Base-by-base conservation (phyloP, 2,113 vertebrate genomes). In the Ivindomyrus marchei region DNA sequence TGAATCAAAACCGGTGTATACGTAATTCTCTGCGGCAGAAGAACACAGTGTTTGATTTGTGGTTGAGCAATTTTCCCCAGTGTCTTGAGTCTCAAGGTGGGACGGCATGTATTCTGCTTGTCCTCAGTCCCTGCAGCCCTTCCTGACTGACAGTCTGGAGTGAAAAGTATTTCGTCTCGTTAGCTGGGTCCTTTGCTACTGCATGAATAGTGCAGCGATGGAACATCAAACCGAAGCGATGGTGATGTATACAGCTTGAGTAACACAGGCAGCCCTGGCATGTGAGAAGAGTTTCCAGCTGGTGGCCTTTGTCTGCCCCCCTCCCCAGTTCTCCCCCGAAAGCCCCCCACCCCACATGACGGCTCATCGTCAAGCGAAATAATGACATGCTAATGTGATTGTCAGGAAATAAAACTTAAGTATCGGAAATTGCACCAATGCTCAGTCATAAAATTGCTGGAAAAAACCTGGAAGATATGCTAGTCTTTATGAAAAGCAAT, bases 321-420 rank as follows among this genome's bases (percentile, higher is more conserved):
- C 8, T 1, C 58, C 88, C 90, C 19, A 1, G 45, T 47, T 46
- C 45, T 8, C 42, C 19, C 89, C 89, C 92, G 0, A 66, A 27
- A 66, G 3, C 91, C 91, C 91, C 91, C 90, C 9, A 92, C 93
- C 93, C 90, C 53, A 86, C 93, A 90, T 94, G 93, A 93, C 93
- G 89, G 91, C 90, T 92, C 89, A 50, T 91, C 91, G 88, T 90
- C 88, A 89, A 88, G 84, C 90, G 90, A 93, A 91, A 94, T 95
- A 95, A 96, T 95, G 94, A 95, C 93, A 96, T 95, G 94, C 94
- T 96, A 96, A 96, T 96, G 94, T 94, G 93, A 94, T 94, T 94
- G 95, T 94, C 94, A 94, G 93, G 92, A 95, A 95, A 95, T 94
- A 96, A 95, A 95, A 94, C 92, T 93, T 90, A 91, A 94, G 93